phyloP scores from a whole-genome alignment of 2,888 invertebrate genomes.

The Panzeria rudis region DNA sequence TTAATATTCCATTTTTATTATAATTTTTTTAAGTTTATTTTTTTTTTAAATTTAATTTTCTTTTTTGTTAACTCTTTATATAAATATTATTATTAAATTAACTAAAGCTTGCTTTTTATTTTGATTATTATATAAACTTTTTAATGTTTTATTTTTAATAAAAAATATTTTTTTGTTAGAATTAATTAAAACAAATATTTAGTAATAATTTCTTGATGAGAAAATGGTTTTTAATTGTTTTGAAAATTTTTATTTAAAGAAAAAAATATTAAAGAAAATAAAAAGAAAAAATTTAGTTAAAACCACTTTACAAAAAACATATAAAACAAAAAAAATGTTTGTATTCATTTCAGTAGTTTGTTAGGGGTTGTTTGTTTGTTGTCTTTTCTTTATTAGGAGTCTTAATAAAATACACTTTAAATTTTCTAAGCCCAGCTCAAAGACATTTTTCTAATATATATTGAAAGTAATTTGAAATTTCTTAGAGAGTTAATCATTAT shows the following conservation, averaged over 20 bases:
- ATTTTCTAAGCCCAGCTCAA: constrained; percentile 37
- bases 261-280: constrained; percentile 61
- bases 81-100: constrained; percentile 64
- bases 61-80: constrained; percentile 72
- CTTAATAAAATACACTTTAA: constrained; percentile 7
- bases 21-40: constrained; percentile 47
- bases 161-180: constrained; percentile 65
- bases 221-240: constrained; percentile 62
- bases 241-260: constrained; percentile 51
- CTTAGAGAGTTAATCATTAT: background rate
- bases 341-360: constrained; percentile 61
- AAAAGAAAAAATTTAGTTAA: constrained; percentile 66
- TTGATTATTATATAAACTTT: constrained; percentile 60
- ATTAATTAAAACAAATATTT: constrained; percentile 72
- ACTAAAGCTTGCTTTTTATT: constrained; percentile 70
- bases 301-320: constrained; percentile 61
- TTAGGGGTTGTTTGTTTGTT: constrained; percentile 59
- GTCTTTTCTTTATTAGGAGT: constrained; percentile 27
- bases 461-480: background rate
- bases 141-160: constrained; percentile 69
- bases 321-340: constrained; percentile 54
- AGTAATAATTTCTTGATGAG: constrained; percentile 71
- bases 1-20: constrained; percentile 20
- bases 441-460: constrained; percentile 37
- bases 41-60: constrained; percentile 44